These are phyloP conservation scores for Rhizomys pruinosus DNA, from an alignment of 2,113 vertebrate species.

Conservation along the genomic window DNA sequence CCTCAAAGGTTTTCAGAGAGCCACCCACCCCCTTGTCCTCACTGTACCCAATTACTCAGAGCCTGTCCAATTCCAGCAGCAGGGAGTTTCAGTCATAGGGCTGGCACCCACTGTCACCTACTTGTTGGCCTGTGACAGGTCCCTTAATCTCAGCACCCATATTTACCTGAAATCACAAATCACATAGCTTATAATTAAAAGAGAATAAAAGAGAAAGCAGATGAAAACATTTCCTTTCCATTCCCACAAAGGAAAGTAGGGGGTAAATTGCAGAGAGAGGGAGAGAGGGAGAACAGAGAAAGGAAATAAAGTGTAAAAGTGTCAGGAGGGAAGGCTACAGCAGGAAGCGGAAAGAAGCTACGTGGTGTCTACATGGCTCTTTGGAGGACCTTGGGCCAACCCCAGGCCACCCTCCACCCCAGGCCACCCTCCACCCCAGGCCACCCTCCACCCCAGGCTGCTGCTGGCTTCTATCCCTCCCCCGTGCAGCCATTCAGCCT, in stretches of 20 bases:
- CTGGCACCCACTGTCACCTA: no score
- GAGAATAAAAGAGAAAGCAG: background rate
- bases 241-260: background rate
- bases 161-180: background rate
- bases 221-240: background rate
- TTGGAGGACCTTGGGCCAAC: no score
- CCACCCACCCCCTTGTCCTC: fast-evolving
- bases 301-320: background rate
- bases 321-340: background rate
- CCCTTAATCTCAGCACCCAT: background rate
- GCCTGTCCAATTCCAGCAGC: background rate
- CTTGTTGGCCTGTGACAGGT: background rate
- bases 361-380: background rate
- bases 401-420: background rate
- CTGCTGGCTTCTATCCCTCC: background rate
- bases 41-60: no score
- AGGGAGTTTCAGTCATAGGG: background rate
- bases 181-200: background rate
- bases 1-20: background rate
- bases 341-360: background rate
- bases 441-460: background rate
- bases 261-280: background rate
- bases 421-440: background rate
- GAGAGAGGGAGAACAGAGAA: background rate
- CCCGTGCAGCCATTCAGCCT: no score